Evolutionary conservation across 2,888 invertebrate genomes (phyloP), one percentile per base, ranked within the genome.

Genomic region (Ormyrus pomaceus): DNA sequence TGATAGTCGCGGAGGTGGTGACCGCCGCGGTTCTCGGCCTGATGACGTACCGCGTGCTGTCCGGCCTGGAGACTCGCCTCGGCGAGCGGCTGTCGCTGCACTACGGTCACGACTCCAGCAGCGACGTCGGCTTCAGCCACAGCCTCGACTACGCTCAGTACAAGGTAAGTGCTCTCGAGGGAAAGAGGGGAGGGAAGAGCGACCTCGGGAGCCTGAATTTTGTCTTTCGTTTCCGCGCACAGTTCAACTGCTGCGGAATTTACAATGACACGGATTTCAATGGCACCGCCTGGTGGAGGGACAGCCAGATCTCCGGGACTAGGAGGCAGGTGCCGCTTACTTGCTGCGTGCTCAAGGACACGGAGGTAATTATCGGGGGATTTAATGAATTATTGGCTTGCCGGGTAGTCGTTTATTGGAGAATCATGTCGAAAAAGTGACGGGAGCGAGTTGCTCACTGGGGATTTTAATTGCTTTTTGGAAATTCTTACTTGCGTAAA

Each of bases 121-220:
- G 88, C 82, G 90, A 90, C 77, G 78, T 86, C 0, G 84, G 86
- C 6, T 91, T 92, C 83, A 92, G 91, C 69, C 87, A 90, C 56
- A 91, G 92, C 71, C 86, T 92, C 71, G 92, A 92, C 84, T 91
- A 90, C 83, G 90, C 91, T 61, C 92, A 92, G 82, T 91, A 90
- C 82, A 90, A 91, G 89, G 92, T 92, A 86, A 48, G 55, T 55
- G n/a, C 45, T 2, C 10, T 19, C 34, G 34, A 56, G 11, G 10
- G 10, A 6, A 13, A 19, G n/a, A 5, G 10, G 7, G 11, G 11
- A 11, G 13, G 50, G 10, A 59, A 50, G 34, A 50, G 19, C 19
- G 19, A 1, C 51, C 51, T 11, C 11, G 45, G 45, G 11, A 2
- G 11, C 34, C 10, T 7, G n/a, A 68, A 55, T 68, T 53, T 34